These are phyloP conservation scores for Saxicola maurus DNA, from an alignment of 2,797 vertebrate species.

Conservation along the genomic window DNA sequence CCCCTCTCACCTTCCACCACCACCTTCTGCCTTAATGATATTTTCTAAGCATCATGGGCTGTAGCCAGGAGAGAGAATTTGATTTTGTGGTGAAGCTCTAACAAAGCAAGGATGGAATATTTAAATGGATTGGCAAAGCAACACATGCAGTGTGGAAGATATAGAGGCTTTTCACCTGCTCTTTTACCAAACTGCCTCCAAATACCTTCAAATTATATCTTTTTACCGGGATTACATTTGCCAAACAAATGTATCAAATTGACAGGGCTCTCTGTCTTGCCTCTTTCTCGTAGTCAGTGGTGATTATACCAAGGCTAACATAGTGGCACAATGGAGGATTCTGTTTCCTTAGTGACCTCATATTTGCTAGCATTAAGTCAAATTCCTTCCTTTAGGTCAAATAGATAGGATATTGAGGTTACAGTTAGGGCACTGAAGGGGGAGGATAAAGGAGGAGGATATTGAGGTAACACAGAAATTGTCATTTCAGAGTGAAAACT, in stretches of 20 bases:
- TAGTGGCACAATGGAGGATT: neutral
- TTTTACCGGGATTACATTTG: neutral
- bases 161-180: neutral
- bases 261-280: neutral
- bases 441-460: neutral
- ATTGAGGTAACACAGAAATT: neutral
- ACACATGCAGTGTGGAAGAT: neutral
- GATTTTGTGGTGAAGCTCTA: neutral
- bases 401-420: neutral
- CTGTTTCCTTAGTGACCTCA: neutral
- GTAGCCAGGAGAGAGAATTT: neutral
- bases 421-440: neutral
- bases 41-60: neutral
- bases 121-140: neutral
- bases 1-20: accelerated
- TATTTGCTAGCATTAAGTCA: neutral
- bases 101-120: neutral
- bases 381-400: neutral
- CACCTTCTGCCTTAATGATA: neutral
- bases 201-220: neutral
- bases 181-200: neutral
- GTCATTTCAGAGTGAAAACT: neutral
- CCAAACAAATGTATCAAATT: neutral
- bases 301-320: neutral
- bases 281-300: neutral